Conservation (phyloP, 2,888 invertebrate species). For the Chymomyza caudatula region DNA sequence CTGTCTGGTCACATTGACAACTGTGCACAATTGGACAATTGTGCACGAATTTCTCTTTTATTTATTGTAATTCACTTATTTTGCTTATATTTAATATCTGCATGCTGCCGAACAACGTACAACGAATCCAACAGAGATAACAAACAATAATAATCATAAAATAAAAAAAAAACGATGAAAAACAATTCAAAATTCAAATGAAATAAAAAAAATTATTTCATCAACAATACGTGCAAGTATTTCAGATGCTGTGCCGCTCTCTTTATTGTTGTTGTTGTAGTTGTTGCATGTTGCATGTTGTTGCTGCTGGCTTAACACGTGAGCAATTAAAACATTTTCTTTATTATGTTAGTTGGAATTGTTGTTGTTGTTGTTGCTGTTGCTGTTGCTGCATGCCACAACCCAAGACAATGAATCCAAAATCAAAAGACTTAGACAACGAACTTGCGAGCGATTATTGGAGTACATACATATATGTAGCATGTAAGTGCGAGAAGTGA, state of each 20-base stretch:
- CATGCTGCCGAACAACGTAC: not conserved
- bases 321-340: slow-evolving; percentile 54
- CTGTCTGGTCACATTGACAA: slow-evolving; percentile 7
- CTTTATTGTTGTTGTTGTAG: slow-evolving; percentile 5
- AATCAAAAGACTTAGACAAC: slow-evolving; percentile 40
- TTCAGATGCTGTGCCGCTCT: slow-evolving; percentile 12
- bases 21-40: slow-evolving; percentile 34
- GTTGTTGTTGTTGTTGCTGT: slow-evolving; percentile 6
- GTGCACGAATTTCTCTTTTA: slow-evolving; percentile 66
- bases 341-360: slow-evolving; percentile 20
- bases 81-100: slow-evolving; percentile 46
- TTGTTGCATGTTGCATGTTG: slow-evolving; percentile 1
- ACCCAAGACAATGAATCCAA: slow-evolving; percentile 33
- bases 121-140: not conserved
- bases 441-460: no score
- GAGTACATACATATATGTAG: no score
- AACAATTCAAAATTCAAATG: not conserved
- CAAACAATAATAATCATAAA: slow-evolving; percentile 37
- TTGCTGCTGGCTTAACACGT: slow-evolving; percentile 25
- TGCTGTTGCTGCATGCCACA: slow-evolving; percentile 12
- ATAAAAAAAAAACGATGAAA: no score
- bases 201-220: slow-evolving; percentile 28
- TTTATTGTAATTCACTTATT: slow-evolving; percentile 56
- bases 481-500: no score
- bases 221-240: slow-evolving; percentile 39